phyloP scores from a whole-genome alignment of 2,113 vertebrate species.

The Aspidoscelis tigris region DNA sequence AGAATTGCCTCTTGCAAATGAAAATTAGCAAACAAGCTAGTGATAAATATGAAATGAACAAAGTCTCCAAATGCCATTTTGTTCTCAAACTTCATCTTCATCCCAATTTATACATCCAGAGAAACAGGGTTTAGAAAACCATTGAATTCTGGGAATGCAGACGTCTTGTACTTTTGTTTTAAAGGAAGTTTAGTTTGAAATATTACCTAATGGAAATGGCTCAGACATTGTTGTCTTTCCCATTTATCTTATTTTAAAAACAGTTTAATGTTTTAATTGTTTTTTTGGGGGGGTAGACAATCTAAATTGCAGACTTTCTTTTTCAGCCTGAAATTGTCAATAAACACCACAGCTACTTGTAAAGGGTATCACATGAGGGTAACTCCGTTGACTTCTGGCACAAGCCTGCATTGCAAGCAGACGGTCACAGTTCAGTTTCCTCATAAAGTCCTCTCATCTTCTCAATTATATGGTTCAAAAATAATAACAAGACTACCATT shows the following conservation, averaged over 20 bases:
- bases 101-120: constrained; percentile 79
- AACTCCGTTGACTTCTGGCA: constrained; percentile 43
- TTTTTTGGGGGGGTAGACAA: constrained; percentile 22
- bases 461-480: constrained; percentile 29
- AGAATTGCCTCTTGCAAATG: constrained; percentile 98
- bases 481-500: constrained; percentile 26
- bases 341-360: constrained; percentile 52
- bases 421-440: constrained; percentile 35
- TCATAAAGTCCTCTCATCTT: constrained; percentile 26
- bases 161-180: constrained; percentile 73
- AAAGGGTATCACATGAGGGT: constrained; percentile 22
- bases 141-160: constrained; percentile 71
- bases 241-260: constrained; percentile 41
- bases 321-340: constrained; percentile 46
- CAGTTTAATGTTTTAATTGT: background rate
- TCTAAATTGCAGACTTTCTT: constrained; percentile 52
- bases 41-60: constrained; percentile 96
- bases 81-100: constrained; percentile 82
- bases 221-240: constrained; percentile 62
- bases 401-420: constrained; percentile 18
- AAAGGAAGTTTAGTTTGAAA: constrained; percentile 67
- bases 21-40: constrained; percentile 99
- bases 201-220: constrained; percentile 69
- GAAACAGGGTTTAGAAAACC: constrained; percentile 67
- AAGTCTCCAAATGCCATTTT: constrained; percentile 84